These are phyloP conservation scores for Grantiella picta DNA, from an alignment of 2,113 vertebrate genomes.

Conservation along the genomic window DNA sequence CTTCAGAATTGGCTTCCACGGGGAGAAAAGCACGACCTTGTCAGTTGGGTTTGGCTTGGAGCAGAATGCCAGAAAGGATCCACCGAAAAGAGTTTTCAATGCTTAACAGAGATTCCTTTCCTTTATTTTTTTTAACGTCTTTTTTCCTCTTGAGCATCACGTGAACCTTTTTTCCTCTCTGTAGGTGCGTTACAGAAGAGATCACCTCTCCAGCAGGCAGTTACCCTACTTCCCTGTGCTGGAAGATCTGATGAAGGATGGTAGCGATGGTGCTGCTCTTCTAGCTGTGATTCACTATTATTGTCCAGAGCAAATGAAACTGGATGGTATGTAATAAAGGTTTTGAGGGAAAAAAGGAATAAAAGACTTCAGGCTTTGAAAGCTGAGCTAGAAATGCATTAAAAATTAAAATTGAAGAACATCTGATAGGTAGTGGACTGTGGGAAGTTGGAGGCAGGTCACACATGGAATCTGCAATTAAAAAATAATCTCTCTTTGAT, in stretches of 20 bases:
- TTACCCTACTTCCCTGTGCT: constrained; percentile 87
- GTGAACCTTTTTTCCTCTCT: neutral
- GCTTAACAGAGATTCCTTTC: neutral
- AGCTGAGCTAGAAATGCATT: neutral
- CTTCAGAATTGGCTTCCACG: neutral
- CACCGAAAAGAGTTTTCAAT: neutral
- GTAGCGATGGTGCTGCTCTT: constrained; percentile 86
- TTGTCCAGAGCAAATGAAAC: constrained; percentile 89
- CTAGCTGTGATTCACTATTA: constrained; percentile 92
- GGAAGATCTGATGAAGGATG: constrained; percentile 89
- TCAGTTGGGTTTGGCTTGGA: neutral
- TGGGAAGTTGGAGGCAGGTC: neutral
- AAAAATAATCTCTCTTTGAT: neutral
- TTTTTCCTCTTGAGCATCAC: neutral
- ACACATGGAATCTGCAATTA: neutral
- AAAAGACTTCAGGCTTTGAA: neutral
- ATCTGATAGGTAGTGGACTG: neutral
- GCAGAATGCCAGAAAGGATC: constrained; percentile 17
- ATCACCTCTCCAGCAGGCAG: constrained; percentile 84
- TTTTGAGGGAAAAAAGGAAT: neutral
- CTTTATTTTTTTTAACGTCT: neutral
- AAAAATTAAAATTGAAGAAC: neutral
- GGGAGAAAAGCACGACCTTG: neutral
- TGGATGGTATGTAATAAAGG: constrained; percentile 81
- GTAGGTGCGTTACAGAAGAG: constrained; percentile 93